Percentiles rank a stretch among this genome's conserved stretches.
phyloP scores from a whole-genome alignment of 1,140 invertebrate genomes.

The Bombus sylvicola region DNA sequence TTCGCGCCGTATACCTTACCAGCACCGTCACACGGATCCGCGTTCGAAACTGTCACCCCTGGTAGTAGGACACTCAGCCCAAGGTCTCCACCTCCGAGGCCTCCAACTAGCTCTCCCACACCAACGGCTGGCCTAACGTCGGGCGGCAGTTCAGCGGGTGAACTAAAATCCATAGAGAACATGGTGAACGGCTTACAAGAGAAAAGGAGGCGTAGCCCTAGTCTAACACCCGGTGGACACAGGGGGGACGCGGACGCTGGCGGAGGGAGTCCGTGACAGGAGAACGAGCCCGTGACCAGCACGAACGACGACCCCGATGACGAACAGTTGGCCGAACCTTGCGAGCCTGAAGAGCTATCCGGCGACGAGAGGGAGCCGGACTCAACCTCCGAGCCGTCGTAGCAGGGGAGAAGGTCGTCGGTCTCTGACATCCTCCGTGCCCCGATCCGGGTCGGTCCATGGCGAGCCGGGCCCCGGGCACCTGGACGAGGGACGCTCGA shows the following conservation, averaged over 20 bases:
- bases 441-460: slow-evolving; percentile 19
- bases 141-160: slow-evolving; percentile 84
- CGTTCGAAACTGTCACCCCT: slow-evolving; percentile 93
- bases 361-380: slow-evolving; percentile 75
- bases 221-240: slow-evolving; percentile 73
- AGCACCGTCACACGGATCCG: slow-evolving; percentile 87
- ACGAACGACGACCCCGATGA: slow-evolving; percentile 71
- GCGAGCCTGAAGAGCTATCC: slow-evolving; percentile 59
- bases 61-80: slow-evolving; percentile 86
- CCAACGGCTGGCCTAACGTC: slow-evolving; percentile 80
- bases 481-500: slow-evolving; percentile 48
- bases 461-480: slow-evolving; percentile 6
- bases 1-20: slow-evolving; percentile 94
- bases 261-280: slow-evolving; percentile 82
- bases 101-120: slow-evolving; percentile 84
- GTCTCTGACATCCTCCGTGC: slow-evolving; percentile 25
- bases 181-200: slow-evolving; percentile 97
- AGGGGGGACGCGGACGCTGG: slow-evolving; percentile 74
- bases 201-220: slow-evolving; percentile 81
- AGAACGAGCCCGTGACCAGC: slow-evolving; percentile 78
- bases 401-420: slow-evolving; percentile 70
- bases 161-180: slow-evolving; percentile 97
- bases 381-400: slow-evolving; percentile 81
- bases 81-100: slow-evolving; percentile 86
- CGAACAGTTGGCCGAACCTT: slow-evolving; percentile 53